These are phyloP conservation scores for Argyra leucocephala DNA, from an alignment of 2,888 invertebrate genomes.

Conservation along the genomic window DNA sequence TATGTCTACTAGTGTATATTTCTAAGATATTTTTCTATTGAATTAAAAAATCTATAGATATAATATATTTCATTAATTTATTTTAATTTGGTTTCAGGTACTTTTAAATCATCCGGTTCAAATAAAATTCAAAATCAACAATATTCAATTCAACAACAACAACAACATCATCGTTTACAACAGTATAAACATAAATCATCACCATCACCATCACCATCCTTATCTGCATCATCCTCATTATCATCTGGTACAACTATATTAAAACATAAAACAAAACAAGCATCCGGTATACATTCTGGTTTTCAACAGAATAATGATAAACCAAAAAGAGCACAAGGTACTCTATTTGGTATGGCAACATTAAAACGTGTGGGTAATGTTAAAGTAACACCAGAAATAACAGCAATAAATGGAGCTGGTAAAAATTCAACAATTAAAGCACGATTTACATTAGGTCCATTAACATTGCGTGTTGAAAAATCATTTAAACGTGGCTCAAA, in stretches of 20 bases:
- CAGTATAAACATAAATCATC: constrained; percentile 22
- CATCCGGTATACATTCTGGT: constrained; percentile 33
- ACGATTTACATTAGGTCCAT: constrained; percentile 69
- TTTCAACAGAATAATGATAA: constrained; percentile 30
- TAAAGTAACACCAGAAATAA: constrained; percentile 53
- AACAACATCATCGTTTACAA: constrained; percentile 37
- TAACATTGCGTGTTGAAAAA: constrained; percentile 57
- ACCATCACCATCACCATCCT: not conserved
- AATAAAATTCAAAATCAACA: constrained; percentile 11
- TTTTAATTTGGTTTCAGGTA: not conserved
- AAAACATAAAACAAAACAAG: constrained; percentile 21
- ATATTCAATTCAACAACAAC: constrained; percentile 39
- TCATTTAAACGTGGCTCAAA: constrained; percentile 65
- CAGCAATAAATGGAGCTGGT: constrained; percentile 31
- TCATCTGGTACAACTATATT: not conserved
- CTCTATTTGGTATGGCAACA: constrained; percentile 69
- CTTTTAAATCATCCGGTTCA: not conserved
- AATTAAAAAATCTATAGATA: no score
- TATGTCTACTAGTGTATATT: no score
- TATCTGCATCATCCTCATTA: not conserved
- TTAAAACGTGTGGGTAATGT: constrained; percentile 72
- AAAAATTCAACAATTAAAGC: constrained; percentile 75
- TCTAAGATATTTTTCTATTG: no score
- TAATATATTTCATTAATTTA: no score
- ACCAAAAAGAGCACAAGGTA: constrained; percentile 58